A percentile compares a stretch with the other conserved stretches of the same genome.
These are phyloP conservation scores for Oncorhynchus gorbuscha DNA, from an alignment of 2,113 vertebrate genomes.

Conservation along the genomic window DNA sequence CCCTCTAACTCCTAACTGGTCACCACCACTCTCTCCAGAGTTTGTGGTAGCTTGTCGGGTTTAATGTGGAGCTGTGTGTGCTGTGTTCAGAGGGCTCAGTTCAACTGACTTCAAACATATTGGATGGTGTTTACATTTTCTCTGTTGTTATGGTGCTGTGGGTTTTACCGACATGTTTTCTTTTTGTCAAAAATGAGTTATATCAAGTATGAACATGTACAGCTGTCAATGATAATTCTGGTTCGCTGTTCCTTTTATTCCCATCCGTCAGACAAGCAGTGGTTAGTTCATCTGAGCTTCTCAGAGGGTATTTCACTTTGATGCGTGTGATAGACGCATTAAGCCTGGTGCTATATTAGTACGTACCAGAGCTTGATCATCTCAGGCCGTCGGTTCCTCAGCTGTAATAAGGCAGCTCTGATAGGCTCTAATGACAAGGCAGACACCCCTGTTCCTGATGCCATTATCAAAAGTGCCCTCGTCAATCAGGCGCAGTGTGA, in stretches of 20 bases:
- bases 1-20: background rate
- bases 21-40: background rate
- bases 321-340: slow-evolving; percentile 55
- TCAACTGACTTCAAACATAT: background rate
- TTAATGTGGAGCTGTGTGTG: background rate
- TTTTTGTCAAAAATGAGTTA: background rate
- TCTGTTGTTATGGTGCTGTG: background rate
- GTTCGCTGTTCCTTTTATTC: background rate
- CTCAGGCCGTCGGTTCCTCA: slow-evolving; percentile 30
- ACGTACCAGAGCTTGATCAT: slow-evolving; percentile 52
- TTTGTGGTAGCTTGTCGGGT: background rate
- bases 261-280: slow-evolving; percentile 32
- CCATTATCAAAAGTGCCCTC: slow-evolving; percentile 73
- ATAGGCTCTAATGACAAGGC: slow-evolving; percentile 74
- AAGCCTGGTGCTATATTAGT: slow-evolving; percentile 47
- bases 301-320: slow-evolving; percentile 45
- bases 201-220: background rate
- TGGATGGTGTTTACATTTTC: background rate
- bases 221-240: background rate
- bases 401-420: slow-evolving; percentile 65
- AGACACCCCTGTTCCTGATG: slow-evolving; percentile 67
- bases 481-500: slow-evolving; percentile 65
- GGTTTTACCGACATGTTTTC: background rate
- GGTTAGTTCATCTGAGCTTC: slow-evolving; percentile 41
- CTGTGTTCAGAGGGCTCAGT: background rate